Conservation (phyloP, 23 tunicate genomes). For the Oikopleura vanhoeffeni region DNA sequence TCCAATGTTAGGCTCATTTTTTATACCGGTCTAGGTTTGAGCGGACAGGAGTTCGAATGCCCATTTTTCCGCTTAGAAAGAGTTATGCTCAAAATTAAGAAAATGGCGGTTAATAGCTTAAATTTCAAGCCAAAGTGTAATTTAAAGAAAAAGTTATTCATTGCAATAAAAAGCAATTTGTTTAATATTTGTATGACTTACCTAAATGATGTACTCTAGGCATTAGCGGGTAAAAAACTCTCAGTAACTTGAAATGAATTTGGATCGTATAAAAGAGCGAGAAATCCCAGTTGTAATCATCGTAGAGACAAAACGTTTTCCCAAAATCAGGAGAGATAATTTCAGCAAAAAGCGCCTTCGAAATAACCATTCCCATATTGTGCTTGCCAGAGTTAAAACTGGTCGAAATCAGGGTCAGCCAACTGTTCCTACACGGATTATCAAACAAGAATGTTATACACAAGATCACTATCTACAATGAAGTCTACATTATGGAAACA, state of each 20-base stretch:
- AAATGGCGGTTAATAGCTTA: too few species aligned
- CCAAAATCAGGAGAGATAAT: neutral
- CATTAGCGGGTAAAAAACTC: neutral
- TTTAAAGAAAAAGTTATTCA: too few species aligned
- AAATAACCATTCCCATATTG: slow-evolving; percentile 2
- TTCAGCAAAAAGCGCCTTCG: neutral
- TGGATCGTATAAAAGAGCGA: neutral
- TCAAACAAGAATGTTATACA: too few species aligned
- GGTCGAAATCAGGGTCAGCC: neutral
- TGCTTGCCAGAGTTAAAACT: slow-evolving; percentile 6
- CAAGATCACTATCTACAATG: too few species aligned
- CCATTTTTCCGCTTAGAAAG: too few species aligned
- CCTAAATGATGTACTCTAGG: neutral
- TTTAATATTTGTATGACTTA: neutral
- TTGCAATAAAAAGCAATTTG: neutral
- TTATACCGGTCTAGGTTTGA: too few species aligned
- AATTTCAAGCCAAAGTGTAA: too few species aligned
- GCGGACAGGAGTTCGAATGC: too few species aligned
- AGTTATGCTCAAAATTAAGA: too few species aligned
- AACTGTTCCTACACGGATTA: too few species aligned
- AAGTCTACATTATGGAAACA: too few species aligned
- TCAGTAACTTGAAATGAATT: neutral
- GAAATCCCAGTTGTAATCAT: slow-evolving; percentile 15
- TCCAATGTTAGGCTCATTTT: too few species aligned
- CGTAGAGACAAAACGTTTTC: neutral